phyloP scores from a whole-genome alignment of 2,888 invertebrate species.

The Tetheella fluctuosa region DNA sequence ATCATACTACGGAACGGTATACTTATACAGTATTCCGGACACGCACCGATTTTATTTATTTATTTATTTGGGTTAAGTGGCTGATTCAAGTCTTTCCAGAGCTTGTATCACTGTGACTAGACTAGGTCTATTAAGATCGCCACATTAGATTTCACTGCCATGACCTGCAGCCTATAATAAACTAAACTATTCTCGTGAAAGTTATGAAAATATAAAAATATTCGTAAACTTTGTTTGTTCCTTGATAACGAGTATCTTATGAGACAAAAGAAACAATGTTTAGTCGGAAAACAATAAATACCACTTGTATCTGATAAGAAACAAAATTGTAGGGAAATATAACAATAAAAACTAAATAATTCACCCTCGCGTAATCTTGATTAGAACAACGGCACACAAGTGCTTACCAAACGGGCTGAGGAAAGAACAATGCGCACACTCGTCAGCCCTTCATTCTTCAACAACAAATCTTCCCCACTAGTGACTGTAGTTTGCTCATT shows the following conservation, averaged over 20 bases:
- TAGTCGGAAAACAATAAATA: neutral
- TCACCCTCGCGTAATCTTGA: slow-evolving; percentile 63
- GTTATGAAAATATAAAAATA: neutral
- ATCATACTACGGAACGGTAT: too few relatives aligned
- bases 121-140: too few relatives aligned
- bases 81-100: too few relatives aligned
- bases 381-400: slow-evolving; percentile 73
- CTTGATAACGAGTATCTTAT: neutral
- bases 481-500: slow-evolving; percentile 81
- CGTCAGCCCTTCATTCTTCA: slow-evolving; percentile 71
- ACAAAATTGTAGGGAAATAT: slow-evolving; percentile 39
- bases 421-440: slow-evolving; percentile 75
- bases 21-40: too few relatives aligned
- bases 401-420: slow-evolving; percentile 73
- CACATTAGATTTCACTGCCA: too few relatives aligned
- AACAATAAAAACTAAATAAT: slow-evolving; percentile 46
- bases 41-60: too few relatives aligned
- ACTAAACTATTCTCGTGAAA: too few relatives aligned
- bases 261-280: neutral
- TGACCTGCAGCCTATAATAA: too few relatives aligned
- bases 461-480: slow-evolving; percentile 78
- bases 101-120: too few relatives aligned
- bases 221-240: neutral
- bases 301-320: slow-evolving; percentile 25
- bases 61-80: too few relatives aligned